A percentile compares a stretch with the other conserved stretches of the same genome.
These are phyloP conservation scores for Meda fulgida DNA, from an alignment of 2,797 vertebrate species.

Conservation along the genomic window DNA sequence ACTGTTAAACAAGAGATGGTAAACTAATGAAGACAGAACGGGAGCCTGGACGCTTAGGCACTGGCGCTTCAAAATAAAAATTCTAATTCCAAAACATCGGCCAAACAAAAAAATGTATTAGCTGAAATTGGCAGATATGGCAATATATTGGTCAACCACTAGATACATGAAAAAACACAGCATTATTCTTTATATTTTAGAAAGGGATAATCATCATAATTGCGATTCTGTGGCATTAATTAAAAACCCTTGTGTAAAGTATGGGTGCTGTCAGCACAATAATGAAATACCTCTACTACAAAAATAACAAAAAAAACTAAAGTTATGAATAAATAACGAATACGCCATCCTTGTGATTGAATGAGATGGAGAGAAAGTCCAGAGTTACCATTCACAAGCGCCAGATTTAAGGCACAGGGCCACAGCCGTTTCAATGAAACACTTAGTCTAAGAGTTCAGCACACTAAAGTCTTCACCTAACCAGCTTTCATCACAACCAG, in stretches of 20 bases:
- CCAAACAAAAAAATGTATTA: too few relatives aligned
- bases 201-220: not conserved
- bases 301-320: not conserved
- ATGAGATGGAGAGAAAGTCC: not conserved
- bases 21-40: too few relatives aligned
- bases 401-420: not conserved
- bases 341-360: not conserved
- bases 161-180: not conserved
- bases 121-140: too few relatives aligned
- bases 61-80: too few relatives aligned
- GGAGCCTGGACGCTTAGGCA: too few relatives aligned
- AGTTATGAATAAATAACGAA: not conserved
- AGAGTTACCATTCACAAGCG: not conserved
- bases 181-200: not conserved
- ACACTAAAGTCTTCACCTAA: conserved; percentile 52
- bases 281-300: not conserved
- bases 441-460: not conserved
- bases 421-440: conserved; percentile 7
- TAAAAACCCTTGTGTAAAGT: not conserved
- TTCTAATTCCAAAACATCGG: too few relatives aligned
- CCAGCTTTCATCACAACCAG: conserved; percentile 51
- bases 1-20: too few relatives aligned
- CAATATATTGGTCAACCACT: not conserved
- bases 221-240: not conserved
- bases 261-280: not conserved